These are phyloP conservation scores for Plodia interpunctella DNA, from an alignment of 1,140 invertebrate genomes.

Conservation along the genomic window DNA sequence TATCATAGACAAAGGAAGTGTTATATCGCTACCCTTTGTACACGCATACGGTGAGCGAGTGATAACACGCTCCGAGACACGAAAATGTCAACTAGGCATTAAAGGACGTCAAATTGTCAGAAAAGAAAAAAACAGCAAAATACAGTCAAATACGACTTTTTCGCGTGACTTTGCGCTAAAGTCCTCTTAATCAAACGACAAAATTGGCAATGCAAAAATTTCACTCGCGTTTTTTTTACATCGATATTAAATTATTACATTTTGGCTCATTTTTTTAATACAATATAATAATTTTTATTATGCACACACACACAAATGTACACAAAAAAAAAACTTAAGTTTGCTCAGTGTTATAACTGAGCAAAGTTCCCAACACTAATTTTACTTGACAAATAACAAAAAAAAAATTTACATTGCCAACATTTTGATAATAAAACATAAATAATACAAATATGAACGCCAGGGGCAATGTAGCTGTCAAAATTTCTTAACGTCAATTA, in stretches of 20 bases:
- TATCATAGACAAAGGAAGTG: too few relatives aligned
- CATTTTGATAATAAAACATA: neutral
- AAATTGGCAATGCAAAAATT: neutral
- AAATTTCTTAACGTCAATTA: neutral
- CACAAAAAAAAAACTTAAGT: too few relatives aligned
- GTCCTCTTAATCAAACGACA: neutral
- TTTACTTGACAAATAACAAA: too few relatives aligned
- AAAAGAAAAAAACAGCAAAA: neutral
- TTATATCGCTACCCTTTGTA: too few relatives aligned
- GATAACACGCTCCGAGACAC: neutral
- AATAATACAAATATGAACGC: neutral
- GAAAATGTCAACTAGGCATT: constrained; percentile 1
- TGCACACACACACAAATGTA: too few relatives aligned
- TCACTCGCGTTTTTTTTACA: neutral
- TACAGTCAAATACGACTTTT: neutral
- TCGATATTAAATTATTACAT: neutral
- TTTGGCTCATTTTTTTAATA: neutral
- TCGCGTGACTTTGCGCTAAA: constrained; percentile 5
- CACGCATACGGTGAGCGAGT: too few relatives aligned
- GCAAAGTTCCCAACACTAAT: too few relatives aligned
- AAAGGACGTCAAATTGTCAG: neutral
- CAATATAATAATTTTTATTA: too few relatives aligned
- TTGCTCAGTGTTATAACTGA: too few relatives aligned
- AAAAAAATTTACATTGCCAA: neutral
- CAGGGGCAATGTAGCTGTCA: neutral